Percentiles rank a stretch among this genome's conserved stretches.
Conservation (phyloP, 2,888 invertebrate genomes). For the Campoletis raptor region DNA sequence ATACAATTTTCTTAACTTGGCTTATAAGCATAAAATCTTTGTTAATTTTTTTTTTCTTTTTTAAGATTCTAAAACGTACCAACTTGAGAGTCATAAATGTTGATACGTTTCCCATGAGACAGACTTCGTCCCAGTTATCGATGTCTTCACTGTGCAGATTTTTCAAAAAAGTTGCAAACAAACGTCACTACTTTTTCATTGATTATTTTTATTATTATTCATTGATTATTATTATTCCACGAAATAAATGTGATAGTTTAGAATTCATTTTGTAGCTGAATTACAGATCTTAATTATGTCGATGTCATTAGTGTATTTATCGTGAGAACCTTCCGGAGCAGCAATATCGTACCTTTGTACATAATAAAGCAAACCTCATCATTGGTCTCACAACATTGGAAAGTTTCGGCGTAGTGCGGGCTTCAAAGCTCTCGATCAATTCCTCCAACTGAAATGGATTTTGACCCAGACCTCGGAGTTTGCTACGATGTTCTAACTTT, state of each 20-base stretch:
- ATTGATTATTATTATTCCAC: neutral
- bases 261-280: neutral
- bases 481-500: constrained; percentile 1
- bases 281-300: neutral
- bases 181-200: neutral
- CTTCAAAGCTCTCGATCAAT: constrained; percentile 22
- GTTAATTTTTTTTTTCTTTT: neutral
- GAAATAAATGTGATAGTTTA: neutral
- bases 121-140: constrained; percentile 73
- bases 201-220: neutral
- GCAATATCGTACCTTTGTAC: neutral
- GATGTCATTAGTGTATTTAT: neutral
- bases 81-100: neutral
- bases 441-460: neutral
- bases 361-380: neutral
- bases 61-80: neutral
- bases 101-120: constrained; percentile 5
- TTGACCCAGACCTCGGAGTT: neutral
- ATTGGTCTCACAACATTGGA: no score
- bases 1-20: no score
- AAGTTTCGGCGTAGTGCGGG: neutral
- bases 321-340: neutral
- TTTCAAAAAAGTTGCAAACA: constrained; percentile 33
- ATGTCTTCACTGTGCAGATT: constrained; percentile 79
- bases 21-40: neutral